Base-by-base conservation (phyloP, 2,113 vertebrate species). In the Peromyscus californicus region DNA sequence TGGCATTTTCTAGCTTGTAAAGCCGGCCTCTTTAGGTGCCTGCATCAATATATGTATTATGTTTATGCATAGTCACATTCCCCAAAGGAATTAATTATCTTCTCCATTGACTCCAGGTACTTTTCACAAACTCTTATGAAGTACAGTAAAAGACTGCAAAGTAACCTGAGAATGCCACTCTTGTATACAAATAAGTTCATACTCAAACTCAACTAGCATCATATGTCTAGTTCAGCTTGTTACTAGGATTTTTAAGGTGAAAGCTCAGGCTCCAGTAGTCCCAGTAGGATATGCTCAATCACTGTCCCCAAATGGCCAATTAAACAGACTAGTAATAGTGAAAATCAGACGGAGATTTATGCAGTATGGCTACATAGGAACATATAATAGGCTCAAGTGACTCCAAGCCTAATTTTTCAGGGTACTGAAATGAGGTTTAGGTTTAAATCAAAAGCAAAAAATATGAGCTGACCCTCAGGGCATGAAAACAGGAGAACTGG, bases 1-100 rank as follows among this genome's bases (percentile, higher is more conserved):
- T 78, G 17, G 11, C 51, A 74, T 83, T 93, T 96, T 89, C n/a
- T 74, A 8, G 80, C 95, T 96, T 54, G 88, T 78, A 48, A 94
- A 65, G 9, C 42, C 75, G 67, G 3, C 29, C 39, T 97, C 7
- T 22, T 67, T 91, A 96, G 17, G 5, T 76, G 61, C 19, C 29
- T 21, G 19, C 67, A 39, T 86, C 24, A 39, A 4, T 82, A 33
- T 84, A 84, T n/a, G 21, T 67, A 26, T 90, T 90, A 51, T 75
- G 57, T 54, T 74, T 89, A 13, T 59, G 33, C 1, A 24, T 19
- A 31, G 17, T 85, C 39, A 80, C 3, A 26, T 94, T 67, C 54
- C 59, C 85, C 48, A 45, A 45, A 22, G 79, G 93, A 79, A 85
- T 33, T 84, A 91, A 79, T 70, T 93, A 21, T 84, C 76, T 94